A percentile compares a stretch with the other conserved stretches of the same genome.
phyloP scores from a whole-genome alignment of 2,797 vertebrate species.

The Chaenodraco wilsoni region DNA sequence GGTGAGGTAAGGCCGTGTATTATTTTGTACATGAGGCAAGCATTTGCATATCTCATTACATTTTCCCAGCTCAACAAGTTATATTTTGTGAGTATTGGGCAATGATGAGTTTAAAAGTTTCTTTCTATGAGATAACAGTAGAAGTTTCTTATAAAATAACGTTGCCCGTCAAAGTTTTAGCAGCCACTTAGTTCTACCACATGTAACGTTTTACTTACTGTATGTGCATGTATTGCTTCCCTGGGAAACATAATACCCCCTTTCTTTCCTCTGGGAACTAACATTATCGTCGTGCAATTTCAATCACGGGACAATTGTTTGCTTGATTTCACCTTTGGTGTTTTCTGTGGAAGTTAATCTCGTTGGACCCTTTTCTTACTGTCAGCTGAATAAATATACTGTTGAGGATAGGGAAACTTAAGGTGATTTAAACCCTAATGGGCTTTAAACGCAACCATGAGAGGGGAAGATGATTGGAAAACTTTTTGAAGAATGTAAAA shows the following conservation, averaged over 20 bases:
- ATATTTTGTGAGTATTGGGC: no score
- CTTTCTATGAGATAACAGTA: not conserved
- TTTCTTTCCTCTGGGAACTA: slow-evolving; percentile 19
- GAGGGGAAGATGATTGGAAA: slow-evolving; percentile 79
- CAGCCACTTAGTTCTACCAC: not conserved
- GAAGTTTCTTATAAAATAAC: not conserved
- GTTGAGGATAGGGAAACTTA: slow-evolving; percentile 46
- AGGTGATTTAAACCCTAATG: slow-evolving; percentile 76
- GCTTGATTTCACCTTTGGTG: slow-evolving; percentile 46
- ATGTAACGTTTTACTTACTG: slow-evolving; percentile 2
- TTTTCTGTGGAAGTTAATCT: slow-evolving; percentile 46
- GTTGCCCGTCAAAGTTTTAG: slow-evolving; percentile 2
- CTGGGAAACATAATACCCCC: not conserved
- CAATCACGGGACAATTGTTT: slow-evolving; percentile 46
- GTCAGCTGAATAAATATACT: slow-evolving; percentile 50
- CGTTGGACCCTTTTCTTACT: slow-evolving; percentile 27
- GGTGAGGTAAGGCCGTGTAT: no score
- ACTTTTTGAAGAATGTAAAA: slow-evolving; percentile 75
- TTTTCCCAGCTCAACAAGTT: no score
- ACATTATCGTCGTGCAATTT: not conserved
- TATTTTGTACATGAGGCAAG: no score
- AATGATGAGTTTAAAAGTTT: not conserved
- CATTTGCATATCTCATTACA: no score
- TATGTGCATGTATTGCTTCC: not conserved
- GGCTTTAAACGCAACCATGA: slow-evolving; percentile 77